phyloP scores from a whole-genome alignment of 2,888 invertebrate species.

The Formica aserva region DNA sequence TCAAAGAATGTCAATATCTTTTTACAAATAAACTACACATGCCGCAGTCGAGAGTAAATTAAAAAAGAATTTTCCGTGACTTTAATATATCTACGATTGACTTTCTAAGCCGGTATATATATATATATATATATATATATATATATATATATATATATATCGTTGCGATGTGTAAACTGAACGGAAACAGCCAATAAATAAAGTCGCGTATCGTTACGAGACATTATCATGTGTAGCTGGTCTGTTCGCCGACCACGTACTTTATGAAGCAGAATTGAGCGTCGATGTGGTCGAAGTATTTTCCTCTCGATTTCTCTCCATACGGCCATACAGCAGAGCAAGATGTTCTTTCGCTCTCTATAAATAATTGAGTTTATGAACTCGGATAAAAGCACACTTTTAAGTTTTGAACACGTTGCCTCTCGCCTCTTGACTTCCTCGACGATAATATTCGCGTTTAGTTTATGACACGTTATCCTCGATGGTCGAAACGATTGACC shows the following conservation, averaged over 20 bases:
- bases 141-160: too few relatives aligned
- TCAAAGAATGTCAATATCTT: not conserved
- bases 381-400: conserved; percentile 57
- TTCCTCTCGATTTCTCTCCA: conserved; percentile 46
- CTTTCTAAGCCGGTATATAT: not conserved
- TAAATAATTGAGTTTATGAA: conserved; percentile 73
- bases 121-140: not conserved
- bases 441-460: conserved; percentile 62
- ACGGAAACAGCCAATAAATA: not conserved
- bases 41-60: not conserved
- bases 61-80: not conserved
- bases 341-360: conserved; percentile 58
- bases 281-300: conserved; percentile 25
- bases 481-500: conserved; percentile 28
- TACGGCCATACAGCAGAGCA: conserved; percentile 32
- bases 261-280: not conserved
- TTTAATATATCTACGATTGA: not conserved
- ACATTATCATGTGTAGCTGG: not conserved
- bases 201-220: conserved; percentile 23
- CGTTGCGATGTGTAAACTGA: not conserved
- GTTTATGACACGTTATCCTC: conserved; percentile 20
- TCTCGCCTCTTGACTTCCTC: conserved; percentile 50
- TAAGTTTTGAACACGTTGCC: conserved; percentile 61
- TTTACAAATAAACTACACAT: not conserved
- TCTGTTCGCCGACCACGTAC: not conserved